phyloP scores from a whole-genome alignment of 2,888 invertebrate genomes.

The Eilema griseolum region DNA sequence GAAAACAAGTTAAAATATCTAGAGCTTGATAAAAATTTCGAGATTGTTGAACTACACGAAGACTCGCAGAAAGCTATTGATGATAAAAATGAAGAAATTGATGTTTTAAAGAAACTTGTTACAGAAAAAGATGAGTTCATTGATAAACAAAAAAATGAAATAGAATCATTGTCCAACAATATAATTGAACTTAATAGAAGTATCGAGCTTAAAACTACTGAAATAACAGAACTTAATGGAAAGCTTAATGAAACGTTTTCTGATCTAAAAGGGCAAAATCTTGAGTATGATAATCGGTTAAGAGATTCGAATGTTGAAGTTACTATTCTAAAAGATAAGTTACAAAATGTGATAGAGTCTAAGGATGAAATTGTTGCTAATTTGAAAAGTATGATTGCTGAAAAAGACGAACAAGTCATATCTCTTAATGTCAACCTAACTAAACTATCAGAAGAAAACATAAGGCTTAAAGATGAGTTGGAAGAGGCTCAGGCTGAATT shows the following conservation, averaged over 20 bases:
- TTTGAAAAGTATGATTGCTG: constrained; percentile 65
- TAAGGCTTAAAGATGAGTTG: constrained; percentile 69
- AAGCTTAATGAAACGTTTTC: constrained; percentile 54
- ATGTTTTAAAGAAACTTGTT: constrained; percentile 50
- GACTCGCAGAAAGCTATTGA: constrained; percentile 41
- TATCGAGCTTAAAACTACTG: constrained; percentile 53
- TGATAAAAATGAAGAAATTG: constrained; percentile 57
- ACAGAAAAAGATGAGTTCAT: constrained; percentile 55
- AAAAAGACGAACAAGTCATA: constrained; percentile 72
- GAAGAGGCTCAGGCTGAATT: constrained; percentile 72
- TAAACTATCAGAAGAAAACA: constrained; percentile 63
- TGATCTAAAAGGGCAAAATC: constrained; percentile 61
- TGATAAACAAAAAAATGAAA: constrained; percentile 53
- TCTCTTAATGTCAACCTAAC: constrained; percentile 74
- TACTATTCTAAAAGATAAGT: constrained; percentile 69
- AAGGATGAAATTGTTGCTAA: constrained; percentile 71
- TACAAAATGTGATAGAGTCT: constrained; percentile 71
- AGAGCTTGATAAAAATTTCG: constrained; percentile 52
- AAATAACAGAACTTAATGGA: constrained; percentile 52
- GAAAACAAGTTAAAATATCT: constrained; percentile 54
- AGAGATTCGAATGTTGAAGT: constrained; percentile 76
- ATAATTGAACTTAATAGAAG: constrained; percentile 54
- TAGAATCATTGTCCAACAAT: constrained; percentile 50
- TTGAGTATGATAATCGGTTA: constrained; percentile 77
- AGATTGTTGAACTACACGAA: constrained; percentile 55